A percentile compares a stretch with the other conserved stretches of the same genome.
Conservation (phyloP, 2,113 vertebrate species). For the Loxodonta africana region DNA sequence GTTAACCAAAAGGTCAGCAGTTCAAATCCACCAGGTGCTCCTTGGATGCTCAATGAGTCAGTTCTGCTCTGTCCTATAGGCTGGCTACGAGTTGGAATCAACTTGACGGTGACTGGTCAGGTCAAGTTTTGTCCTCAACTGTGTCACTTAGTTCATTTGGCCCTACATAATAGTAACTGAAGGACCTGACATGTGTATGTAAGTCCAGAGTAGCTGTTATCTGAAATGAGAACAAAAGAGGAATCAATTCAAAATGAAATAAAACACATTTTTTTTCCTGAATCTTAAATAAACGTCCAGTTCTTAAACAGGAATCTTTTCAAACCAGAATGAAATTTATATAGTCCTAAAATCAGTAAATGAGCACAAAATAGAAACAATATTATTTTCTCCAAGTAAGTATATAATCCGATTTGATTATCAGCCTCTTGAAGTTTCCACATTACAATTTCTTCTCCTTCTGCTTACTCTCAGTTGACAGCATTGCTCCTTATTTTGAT, state of each 20-base stretch:
- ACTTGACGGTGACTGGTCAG: neutral
- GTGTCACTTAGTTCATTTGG: neutral
- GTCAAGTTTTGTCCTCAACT: neutral
- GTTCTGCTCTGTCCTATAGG: too few species aligned
- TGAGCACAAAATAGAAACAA: neutral
- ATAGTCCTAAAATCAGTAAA: slow-evolving; percentile 2
- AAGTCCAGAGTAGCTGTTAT: neutral
- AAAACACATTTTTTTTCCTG: neutral
- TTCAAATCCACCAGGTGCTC: too few species aligned
- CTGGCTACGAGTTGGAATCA: too few species aligned
- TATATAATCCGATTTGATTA: neutral
- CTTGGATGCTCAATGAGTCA: too few species aligned
- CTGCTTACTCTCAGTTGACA: neutral
- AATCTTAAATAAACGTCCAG: neutral
- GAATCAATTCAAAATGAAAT: neutral
- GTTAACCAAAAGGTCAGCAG: too few species aligned
- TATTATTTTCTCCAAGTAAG: neutral
- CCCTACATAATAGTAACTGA: neutral
- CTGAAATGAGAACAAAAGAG: neutral
- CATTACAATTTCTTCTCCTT: neutral
- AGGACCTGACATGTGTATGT: neutral
- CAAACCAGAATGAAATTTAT: neutral
- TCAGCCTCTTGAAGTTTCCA: neutral
- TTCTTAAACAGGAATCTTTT: slow-evolving; percentile 25
- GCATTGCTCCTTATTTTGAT: neutral